Evolutionary conservation across 2,888 invertebrate species (phyloP), one percentile per base, ranked within the genome.

Genomic region (Villa cingulata): DNA sequence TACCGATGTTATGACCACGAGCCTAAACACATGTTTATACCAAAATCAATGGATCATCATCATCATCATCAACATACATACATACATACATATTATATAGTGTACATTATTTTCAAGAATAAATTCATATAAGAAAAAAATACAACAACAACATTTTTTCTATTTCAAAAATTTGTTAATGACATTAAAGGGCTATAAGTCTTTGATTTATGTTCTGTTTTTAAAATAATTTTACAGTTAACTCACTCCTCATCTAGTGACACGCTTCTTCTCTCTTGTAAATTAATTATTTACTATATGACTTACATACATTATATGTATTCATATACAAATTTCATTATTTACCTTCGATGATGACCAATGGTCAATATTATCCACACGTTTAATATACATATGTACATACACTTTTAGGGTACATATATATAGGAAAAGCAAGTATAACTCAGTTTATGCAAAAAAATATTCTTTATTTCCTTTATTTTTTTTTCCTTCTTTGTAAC

Each of bases 1-100:
- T 43, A 51, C 51, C 51, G 29, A 48, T 51, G 46, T 51, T 51
- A 20, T 51, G 51, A 51, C 48, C 51, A 51, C 48, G 51, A 44
- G 48, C 46, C 46, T 46, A 16, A 41, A 46, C 46, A 42, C 41
- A 41, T 46, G 42, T 46, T 46, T 46, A 32, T 37, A 41, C 46
- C 41, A 19, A 19, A 32, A 32, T 12, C 12, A 12, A 32, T 14
- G 46, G 46, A 46, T 46, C 37, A 42, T 46, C 46, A 23, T 23
- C 16, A 16, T 18, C 23, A 27, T 36, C 23, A 12, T 38, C 12
- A 43, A 42, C 32, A 23, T 23, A 6, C 4, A 6, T 23, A 23
- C 23, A 23, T 23, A n/a, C n/a, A n/a, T n/a, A n/a, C n/a, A n/a
- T n/a, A n/a, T n/a, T n/a, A n/a, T n/a, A n/a, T n/a, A n/a, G n/a